Base-by-base conservation (phyloP, 2,113 vertebrate species). In the Oreocharis arfaki region DNA sequence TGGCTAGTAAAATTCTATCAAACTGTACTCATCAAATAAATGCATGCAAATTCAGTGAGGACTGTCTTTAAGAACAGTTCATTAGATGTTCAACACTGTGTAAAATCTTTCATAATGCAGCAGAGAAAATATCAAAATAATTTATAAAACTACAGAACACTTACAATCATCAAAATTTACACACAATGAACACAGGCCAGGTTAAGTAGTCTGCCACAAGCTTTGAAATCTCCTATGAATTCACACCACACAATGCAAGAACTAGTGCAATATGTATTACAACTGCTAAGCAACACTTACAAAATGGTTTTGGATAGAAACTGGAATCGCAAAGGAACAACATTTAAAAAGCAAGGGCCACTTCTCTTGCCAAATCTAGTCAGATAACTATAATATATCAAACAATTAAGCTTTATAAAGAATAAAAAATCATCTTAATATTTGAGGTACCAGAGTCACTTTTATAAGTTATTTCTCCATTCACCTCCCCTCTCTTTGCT, bases 231-330 rank as follows among this genome's bases (percentile, higher is more conserved):
- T 59, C 67, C 67, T 60, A 63, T 5, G 33, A 90, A 81, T 83
- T 90, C 90, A 96, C 95, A 95, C 17, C 96, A 97, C 92, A 71
- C 91, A 77, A 74, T 37, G 64, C 71, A 93, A 84, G 76, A 95
- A 74, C 44, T 64, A 88, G 56, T 55, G 84, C 90, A 92, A 81
- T 50, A 61, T 39, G n/a, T 49, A 89, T 27, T 73, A 64, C 39
- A 86, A 68, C 39, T 52, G 60, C 50, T 73, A 81, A 92, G 93
- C 90, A 92, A 83, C 71, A 75, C 95, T 97, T 96, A 96, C 95
- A 97, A 97, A 97, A 97, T 97, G 96, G 95, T 97, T 97, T 97
- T 97, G 68, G 17, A 78, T 56, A 18, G 21, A 68, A 88, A 71
- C 6, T 53, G 24, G 35, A 94, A 93, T 59, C 1, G 0, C 5